phyloP scores from a whole-genome alignment of 2,113 vertebrate species.

The Narcine bancroftii region DNA sequence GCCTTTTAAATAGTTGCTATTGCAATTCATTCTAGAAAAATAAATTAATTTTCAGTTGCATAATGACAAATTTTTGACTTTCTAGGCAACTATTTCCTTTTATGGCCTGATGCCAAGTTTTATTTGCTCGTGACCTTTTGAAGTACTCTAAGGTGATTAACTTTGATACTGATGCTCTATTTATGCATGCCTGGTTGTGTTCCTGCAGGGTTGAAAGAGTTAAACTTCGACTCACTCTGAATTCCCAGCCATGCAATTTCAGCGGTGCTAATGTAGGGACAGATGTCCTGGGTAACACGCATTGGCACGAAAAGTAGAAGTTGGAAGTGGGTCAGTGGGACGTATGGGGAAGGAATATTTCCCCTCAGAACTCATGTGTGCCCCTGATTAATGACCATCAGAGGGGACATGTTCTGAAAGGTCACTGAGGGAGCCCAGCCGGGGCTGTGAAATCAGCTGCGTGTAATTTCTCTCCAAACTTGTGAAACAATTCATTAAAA shows the following conservation, averaged over 20 bases:
- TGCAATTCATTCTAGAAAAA: too few relatives aligned
- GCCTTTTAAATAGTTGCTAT: too few relatives aligned
- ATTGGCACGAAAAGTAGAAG: slow-evolving; percentile 1
- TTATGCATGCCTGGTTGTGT: not conserved
- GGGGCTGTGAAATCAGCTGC: not conserved
- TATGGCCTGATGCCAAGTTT: not conserved
- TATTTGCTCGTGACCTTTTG: not conserved
- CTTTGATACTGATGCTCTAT: not conserved
- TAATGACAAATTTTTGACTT: too few relatives aligned
- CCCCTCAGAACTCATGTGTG: slow-evolving; percentile 23
- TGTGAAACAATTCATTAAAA: not conserved
- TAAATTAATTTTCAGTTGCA: too few relatives aligned
- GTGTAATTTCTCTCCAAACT: not conserved
- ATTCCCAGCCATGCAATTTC: slow-evolving; percentile 20
- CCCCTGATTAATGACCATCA: slow-evolving; percentile 16
- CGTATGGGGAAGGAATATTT: not conserved
- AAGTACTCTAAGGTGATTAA: not conserved
- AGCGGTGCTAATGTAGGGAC: not conserved
- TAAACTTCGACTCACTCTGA: slow-evolving; percentile 5
- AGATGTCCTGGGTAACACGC: not conserved
- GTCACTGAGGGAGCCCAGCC: not conserved
- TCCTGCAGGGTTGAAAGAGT: not conserved
- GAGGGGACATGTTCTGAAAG: not conserved
- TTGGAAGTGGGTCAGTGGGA: not conserved
- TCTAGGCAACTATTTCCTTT: not conserved